These are phyloP conservation scores for Neelides folsomi DNA, from an alignment of 2,888 invertebrate species.

Conservation along the genomic window DNA sequence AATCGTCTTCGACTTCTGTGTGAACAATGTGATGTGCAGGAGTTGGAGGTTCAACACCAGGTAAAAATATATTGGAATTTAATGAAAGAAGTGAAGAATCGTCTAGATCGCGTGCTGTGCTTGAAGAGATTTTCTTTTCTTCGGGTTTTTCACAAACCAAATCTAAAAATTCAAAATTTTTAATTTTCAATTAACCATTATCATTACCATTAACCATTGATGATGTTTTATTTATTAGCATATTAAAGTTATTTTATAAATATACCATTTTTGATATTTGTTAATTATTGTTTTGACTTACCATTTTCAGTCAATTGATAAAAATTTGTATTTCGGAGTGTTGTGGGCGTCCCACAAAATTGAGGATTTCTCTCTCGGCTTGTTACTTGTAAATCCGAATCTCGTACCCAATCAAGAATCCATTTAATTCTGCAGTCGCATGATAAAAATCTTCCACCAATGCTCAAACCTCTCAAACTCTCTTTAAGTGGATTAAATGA, in stretches of 20 bases:
- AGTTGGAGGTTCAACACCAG: too few species aligned
- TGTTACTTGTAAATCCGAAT: constrained; percentile 77
- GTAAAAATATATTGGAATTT: too few species aligned
- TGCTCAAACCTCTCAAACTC: constrained; percentile 68
- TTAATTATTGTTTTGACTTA: too few species aligned
- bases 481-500: constrained; percentile 65
- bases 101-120: not conserved
- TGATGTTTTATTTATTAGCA: too few species aligned
- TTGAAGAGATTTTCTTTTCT: constrained; percentile 16
- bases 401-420: constrained; percentile 81
- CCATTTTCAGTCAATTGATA: constrained; percentile 72
- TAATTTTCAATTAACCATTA: too few species aligned
- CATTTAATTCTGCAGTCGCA: constrained; percentile 78
- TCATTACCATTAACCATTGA: too few species aligned
- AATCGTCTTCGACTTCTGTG: constrained; percentile 8
- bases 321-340: constrained; percentile 67
- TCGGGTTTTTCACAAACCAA: constrained; percentile 29
- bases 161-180: constrained; percentile 21
- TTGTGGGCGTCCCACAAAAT: constrained; percentile 72
- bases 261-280: too few species aligned
- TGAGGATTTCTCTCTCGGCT: constrained; percentile 83
- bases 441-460: constrained; percentile 74
- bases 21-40: too few species aligned
- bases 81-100: too few species aligned
- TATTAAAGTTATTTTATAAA: too few species aligned